Base-by-base conservation (phyloP, 2,888 invertebrate species). In the Diplazon laetatorius region DNA sequence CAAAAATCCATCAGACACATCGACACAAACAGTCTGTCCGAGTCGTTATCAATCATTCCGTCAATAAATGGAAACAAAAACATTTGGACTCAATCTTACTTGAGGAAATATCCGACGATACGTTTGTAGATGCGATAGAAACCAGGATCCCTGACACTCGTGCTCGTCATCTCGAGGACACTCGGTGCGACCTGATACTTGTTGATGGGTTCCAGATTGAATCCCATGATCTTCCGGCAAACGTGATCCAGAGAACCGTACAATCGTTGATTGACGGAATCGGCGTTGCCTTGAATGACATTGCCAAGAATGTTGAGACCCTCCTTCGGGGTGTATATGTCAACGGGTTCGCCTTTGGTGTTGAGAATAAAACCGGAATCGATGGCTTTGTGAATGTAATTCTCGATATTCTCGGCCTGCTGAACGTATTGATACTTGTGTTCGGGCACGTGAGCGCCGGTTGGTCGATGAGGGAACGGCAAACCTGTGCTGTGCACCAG, bases 81-180 rank as follows among this genome's bases (percentile, higher is more conserved):
- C 2, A 30, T 2, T 30, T 30, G 2, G 30, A 5, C 30, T 30
- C 6, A 6, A 30, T n/a, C 80, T 0, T 59, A 88, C 86, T 77
- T 83, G 18, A 79, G 18, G 16, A 82, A 82, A 91, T 94, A 94
- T 68, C 93, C 89, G 52, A 92, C 88, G 81, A 95, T 92, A 77
- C 92, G 93, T 87, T 94, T 94, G 92, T 92, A 93, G 69, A 95
- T 91, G 89, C 93, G 93, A 91, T 93, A 95, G 92, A 94, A 94
- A 10, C 93, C 93, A 0, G 95, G 95, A 84, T 95, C 95, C 66
- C 95, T 93, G 48, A 94, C 87, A 20, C 93, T 92, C 0, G 95
- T 95, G 85, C 94, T 93, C 85, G 93, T 93, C 84, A 94, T 93
- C 83, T 95, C 93, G 81, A 95, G 88, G 0, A 92, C 93, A 44